A percentile compares a stretch with the other conserved stretches of the same genome.
Conservation (phyloP, 2,113 vertebrate genomes). For the Typhlomys cinereus region DNA sequence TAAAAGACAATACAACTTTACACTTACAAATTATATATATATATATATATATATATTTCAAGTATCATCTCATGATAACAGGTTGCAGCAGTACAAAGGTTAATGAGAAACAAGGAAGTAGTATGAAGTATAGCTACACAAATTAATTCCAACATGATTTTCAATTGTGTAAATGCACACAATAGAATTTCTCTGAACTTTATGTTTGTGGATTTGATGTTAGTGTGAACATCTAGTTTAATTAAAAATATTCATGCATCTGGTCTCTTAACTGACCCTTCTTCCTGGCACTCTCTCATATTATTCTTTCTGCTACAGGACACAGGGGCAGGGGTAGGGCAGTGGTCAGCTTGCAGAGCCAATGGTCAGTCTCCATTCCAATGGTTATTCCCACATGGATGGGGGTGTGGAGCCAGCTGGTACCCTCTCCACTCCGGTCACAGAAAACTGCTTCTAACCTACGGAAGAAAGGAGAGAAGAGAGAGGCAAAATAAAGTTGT, state of each 20-base stretch:
- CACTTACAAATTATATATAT: background rate
- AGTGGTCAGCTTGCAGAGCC: too few relatives aligned
- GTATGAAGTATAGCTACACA: background rate
- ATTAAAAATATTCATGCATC: background rate
- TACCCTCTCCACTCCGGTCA: background rate
- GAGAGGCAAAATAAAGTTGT: background rate
- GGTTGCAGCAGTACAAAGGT: background rate
- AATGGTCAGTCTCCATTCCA: background rate
- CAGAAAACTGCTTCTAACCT: background rate
- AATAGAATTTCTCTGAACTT: slow-evolving; percentile 2
- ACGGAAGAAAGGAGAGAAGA: background rate
- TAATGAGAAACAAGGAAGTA: background rate
- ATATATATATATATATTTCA: slow-evolving; percentile 15
- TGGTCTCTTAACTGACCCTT: background rate
- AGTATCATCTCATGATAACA: background rate
- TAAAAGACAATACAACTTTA: slow-evolving; percentile 9
- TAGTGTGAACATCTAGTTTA: background rate
- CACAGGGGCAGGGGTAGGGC: background rate
- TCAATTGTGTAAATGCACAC: background rate
- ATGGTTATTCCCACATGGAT: background rate
- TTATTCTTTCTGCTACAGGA: background rate
- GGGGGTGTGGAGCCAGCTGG: background rate
- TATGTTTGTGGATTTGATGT: background rate
- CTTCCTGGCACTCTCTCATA: background rate
- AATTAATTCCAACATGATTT: background rate